Conservation (phyloP, 1,140 invertebrate species). For the Megalopta genalis region DNA sequence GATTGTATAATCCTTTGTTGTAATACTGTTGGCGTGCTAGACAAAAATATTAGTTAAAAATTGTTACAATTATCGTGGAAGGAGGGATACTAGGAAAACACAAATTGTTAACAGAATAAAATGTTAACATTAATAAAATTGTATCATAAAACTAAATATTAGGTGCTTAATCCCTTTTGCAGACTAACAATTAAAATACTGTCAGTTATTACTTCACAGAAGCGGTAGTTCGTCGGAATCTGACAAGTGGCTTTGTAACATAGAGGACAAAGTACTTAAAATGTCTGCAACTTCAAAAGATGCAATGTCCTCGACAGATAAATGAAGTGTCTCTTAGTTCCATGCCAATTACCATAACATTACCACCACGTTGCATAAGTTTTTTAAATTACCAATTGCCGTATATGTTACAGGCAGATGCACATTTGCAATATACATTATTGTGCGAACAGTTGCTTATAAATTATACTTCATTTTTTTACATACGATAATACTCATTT, state of each 20-base stretch:
- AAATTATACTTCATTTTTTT: not conserved
- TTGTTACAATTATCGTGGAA: not conserved
- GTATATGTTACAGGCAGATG: not conserved
- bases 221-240: not conserved
- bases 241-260: not conserved
- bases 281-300: not conserved
- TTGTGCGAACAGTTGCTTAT: not conserved
- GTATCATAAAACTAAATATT: not conserved
- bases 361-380: constrained; percentile 30
- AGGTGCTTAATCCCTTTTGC: not conserved
- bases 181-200: not conserved
- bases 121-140: not conserved
- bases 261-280: constrained; percentile 4
- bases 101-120: not conserved
- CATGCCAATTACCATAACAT: constrained; percentile 38
- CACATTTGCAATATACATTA: not conserved
- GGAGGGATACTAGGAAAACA: not conserved
- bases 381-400: not conserved
- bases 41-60: not conserved
- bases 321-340: constrained; percentile 10
- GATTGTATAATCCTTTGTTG: not conserved
- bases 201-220: not conserved
- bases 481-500: not conserved
- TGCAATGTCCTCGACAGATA: not conserved
- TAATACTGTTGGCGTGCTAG: constrained; percentile 1